phyloP scores from a whole-genome alignment of 2,113 vertebrate species.

The Pelodiscus sinensis region DNA sequence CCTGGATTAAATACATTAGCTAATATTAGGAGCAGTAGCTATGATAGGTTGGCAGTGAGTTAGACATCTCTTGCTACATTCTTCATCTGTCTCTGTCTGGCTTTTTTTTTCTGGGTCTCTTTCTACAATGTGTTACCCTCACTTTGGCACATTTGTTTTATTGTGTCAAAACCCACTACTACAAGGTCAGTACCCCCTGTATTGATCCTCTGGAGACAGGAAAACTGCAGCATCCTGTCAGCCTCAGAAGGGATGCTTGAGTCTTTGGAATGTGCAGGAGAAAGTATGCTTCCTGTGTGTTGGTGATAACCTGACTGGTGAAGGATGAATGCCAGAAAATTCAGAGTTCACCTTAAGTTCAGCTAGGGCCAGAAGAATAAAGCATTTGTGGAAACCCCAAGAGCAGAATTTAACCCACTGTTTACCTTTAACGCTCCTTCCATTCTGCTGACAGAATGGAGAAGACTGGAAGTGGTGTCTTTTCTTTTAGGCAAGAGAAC shows the following conservation, averaged over 20 bases:
- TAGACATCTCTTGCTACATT: not conserved
- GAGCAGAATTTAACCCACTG: conserved; percentile 6
- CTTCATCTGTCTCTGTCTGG: not conserved
- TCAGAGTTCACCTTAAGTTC: not conserved
- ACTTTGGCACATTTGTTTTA: not conserved
- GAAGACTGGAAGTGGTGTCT: not conserved
- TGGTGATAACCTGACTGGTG: not conserved
- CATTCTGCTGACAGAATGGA: conserved; percentile 21
- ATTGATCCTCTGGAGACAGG: not conserved
- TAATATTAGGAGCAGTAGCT: not conserved
- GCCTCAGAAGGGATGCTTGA: not conserved
- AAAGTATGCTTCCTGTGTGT: not conserved
- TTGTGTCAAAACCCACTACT: not conserved
- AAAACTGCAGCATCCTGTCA: not conserved
- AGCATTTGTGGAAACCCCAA: conserved; percentile 2
- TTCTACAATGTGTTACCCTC: not conserved
- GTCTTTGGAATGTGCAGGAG: not conserved
- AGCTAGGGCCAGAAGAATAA: not conserved
- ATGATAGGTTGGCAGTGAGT: not conserved
- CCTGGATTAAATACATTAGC: not conserved
- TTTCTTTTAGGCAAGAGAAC: not conserved
- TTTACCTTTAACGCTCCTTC: not conserved
- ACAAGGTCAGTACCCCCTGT: not conserved
- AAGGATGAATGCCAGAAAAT: conserved; percentile 2
- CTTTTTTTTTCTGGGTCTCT: not conserved